Conservation (phyloP, 2,113 vertebrate species). For the Vireo altiloquus region DNA sequence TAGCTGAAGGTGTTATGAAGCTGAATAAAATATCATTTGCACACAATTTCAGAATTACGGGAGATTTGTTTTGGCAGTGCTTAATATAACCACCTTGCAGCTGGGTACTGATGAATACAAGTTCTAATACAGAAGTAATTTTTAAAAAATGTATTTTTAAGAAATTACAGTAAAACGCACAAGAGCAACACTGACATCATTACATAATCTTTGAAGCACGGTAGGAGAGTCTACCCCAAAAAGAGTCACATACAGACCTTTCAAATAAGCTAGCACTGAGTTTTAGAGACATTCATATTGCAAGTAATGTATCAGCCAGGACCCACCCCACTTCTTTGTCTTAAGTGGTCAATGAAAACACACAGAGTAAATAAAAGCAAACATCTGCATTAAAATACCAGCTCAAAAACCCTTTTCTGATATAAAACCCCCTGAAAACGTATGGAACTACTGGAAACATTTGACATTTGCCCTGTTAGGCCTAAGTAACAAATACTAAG, state of each 20-base stretch:
- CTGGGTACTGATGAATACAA: neutral
- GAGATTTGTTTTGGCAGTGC: neutral
- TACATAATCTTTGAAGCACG: neutral
- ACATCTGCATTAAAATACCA: neutral
- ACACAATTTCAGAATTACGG: neutral
- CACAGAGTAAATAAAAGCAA: neutral
- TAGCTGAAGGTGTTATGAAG: constrained; percentile 18
- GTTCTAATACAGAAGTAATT: neutral
- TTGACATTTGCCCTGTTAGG: neutral
- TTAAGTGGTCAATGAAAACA: neutral
- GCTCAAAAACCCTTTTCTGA: neutral
- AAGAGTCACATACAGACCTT: neutral
- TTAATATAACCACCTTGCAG: neutral
- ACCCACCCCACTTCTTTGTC: neutral
- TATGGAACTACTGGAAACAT: neutral
- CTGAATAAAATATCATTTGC: neutral
- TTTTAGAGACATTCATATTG: neutral
- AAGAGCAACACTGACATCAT: neutral
- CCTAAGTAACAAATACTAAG: neutral
- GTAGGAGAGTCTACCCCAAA: neutral
- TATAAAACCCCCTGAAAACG: neutral
- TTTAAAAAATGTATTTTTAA: neutral
- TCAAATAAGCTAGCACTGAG: neutral
- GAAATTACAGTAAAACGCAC: neutral
- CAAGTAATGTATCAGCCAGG: neutral